Evolutionary conservation across 2,888 invertebrate genomes (phyloP), one percentile per base, ranked within the genome.

Genomic region (Leptura quadrifasciata): DNA sequence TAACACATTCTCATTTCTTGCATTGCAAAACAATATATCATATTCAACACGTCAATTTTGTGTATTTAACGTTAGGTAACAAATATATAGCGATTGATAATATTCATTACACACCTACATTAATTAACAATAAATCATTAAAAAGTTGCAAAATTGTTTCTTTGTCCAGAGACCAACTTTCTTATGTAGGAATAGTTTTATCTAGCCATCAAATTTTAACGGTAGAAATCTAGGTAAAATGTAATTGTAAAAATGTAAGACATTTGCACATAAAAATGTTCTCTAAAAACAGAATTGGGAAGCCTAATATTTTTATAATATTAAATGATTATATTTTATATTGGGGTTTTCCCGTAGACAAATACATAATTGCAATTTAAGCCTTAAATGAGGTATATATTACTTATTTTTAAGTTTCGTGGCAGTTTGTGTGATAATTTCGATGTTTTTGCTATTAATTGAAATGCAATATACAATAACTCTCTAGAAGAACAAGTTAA

Each of bases 11-110:
- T 21, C 70, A 58, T 60, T 70, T 70, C 60, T 70, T 39, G 39
- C 70, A 80, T 81, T 80, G 78, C 80, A 78, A 80, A 79, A 77
- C 81, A 78, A 81, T 82, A 81, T 77, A 81, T 82, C 80, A 82
- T 80, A 80, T 74, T 73, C 71, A 74, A 79, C 73, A 76, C 78
- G 78, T 79, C 79, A 76, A 68, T 77, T 75, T 79, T 70, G 75
- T 74, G 61, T 76, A 76, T 76, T 76, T 74, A 71, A 52, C 61
- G 77, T 76, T 79, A 72, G 75, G 77, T 80, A 78, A 79, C 76
- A 72, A 76, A 77, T 74, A 69, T 78, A 79, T 78, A 78, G 58
- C 76, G 76, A 67, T 76, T 75, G 80, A 80, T 79, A 79, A 80
- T 75, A 77, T 76, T 57, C 68, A 76, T 77, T 80, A 73, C 80